These are phyloP conservation scores for Solenopsis invicta DNA, from an alignment of 1,140 invertebrate species.

Conservation along the genomic window DNA sequence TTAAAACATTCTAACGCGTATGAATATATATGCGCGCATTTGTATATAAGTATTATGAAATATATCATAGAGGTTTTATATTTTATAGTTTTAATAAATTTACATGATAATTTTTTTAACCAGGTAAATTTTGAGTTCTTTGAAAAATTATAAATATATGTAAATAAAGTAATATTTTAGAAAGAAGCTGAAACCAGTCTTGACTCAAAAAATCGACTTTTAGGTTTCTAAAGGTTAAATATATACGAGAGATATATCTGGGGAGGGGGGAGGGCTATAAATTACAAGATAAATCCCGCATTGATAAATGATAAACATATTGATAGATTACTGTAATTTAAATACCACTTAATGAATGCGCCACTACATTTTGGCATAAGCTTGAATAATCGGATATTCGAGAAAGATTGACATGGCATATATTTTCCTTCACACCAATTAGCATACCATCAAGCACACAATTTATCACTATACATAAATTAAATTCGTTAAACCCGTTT, in stretches of 20 bases:
- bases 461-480: not conserved
- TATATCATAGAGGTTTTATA: not conserved
- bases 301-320: conserved; percentile 2
- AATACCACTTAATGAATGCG: not conserved
- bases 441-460: not conserved
- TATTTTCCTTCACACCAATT: not conserved
- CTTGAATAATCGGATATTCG: conserved; percentile 28
- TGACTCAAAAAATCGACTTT: not conserved
- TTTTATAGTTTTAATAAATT: not conserved
- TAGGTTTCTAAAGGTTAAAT: not conserved
- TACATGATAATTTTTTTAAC: not conserved
- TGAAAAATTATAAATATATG: not conserved
- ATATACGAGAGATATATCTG: not conserved
- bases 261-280: not conserved
- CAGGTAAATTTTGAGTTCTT: not conserved
- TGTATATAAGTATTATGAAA: not conserved
- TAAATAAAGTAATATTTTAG: not conserved
- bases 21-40: not conserved
- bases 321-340: conserved; percentile 5
- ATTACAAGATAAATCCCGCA: conserved; percentile 13
- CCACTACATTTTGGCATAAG: not conserved
- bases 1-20: not conserved
- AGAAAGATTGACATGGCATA: conserved; percentile 16
- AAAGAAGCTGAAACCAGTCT: not conserved
- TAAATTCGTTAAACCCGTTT: not conserved